phyloP scores from a whole-genome alignment of 92 coral and sea anemone species.

The Palythoa heliodiscus region DNA sequence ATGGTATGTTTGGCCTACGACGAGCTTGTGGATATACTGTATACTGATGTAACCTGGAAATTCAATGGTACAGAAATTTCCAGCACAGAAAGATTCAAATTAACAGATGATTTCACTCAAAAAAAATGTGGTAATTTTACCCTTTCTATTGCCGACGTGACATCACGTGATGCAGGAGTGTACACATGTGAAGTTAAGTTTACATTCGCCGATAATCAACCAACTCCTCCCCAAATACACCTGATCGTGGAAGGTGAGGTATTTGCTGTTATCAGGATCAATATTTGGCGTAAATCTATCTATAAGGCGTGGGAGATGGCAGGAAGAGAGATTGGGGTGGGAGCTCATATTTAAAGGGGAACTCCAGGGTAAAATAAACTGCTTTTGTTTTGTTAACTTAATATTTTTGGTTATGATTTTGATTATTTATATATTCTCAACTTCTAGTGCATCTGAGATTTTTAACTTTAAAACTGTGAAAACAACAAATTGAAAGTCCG shows the following conservation, averaged over 20 bases:
- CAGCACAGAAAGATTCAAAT: not conserved
- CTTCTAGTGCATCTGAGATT: no score
- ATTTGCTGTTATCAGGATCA: no score
- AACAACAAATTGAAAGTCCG: no score
- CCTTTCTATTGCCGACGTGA: not conserved
- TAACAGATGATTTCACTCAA: not conserved
- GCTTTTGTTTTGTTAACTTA: no score
- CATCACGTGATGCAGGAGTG: not conserved
- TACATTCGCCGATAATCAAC: not conserved
- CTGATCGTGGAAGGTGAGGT: not conserved
- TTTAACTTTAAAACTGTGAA: no score
- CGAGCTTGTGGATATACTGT: not conserved
- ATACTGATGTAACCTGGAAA: not conserved
- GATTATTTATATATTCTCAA: no score
- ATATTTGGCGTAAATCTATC: no score
- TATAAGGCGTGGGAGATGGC: no score
- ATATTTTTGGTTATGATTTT: no score
- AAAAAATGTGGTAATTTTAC: not conserved
- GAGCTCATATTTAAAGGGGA: no score
- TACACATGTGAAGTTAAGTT: not conserved
- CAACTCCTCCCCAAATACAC: not conserved
- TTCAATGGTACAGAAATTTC: not conserved
- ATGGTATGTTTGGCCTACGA: not conserved
- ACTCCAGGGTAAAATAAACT: no score
- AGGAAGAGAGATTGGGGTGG: no score